Conservation (phyloP, 1,140 invertebrate genomes). For the Chelonus insularis region DNA sequence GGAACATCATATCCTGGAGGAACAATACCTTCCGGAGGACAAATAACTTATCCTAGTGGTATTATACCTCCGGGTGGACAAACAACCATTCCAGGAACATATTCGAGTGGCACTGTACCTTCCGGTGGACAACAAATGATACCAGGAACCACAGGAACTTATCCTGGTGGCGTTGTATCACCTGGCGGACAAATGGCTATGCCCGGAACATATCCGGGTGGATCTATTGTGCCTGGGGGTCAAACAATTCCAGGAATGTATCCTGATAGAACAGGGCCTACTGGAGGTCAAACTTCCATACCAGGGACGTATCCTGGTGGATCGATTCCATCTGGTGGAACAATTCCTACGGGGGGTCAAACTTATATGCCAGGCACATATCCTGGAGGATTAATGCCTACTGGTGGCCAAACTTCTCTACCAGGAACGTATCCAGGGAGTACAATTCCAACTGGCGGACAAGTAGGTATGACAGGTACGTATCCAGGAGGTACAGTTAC, state of each 20-base stretch:
- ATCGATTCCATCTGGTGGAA: neutral
- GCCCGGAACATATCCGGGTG: slow-evolving; percentile 22
- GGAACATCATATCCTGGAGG: slow-evolving; percentile 16
- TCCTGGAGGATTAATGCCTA: slow-evolving; percentile 6
- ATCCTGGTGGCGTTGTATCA: too few species aligned
- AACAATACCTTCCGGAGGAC: slow-evolving; percentile 3
- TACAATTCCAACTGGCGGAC: too few species aligned
- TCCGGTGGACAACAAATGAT: too few species aligned
- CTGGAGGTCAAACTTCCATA: slow-evolving; percentile 1
- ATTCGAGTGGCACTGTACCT: too few species aligned
- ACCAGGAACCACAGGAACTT: too few species aligned
- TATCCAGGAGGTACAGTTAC: slow-evolving; percentile 19
- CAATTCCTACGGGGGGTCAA: neutral
- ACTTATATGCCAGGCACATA: slow-evolving; percentile 22
- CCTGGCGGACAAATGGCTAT: slow-evolving; percentile 9
- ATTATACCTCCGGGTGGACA: neutral
- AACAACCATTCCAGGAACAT: neutral
- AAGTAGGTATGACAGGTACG: neutral
- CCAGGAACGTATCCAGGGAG: slow-evolving; percentile 28
- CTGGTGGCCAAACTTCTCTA: too few species aligned
- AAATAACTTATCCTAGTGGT: slow-evolving; percentile 23
- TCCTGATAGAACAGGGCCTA: slow-evolving; percentile 14
- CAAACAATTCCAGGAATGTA: slow-evolving; percentile 19
- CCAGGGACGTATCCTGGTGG: slow-evolving; percentile 14
- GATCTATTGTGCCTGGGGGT: too few species aligned